Base-by-base conservation (phyloP, 2,888 invertebrate genomes). In the Epirrhoe tristata region DNA sequence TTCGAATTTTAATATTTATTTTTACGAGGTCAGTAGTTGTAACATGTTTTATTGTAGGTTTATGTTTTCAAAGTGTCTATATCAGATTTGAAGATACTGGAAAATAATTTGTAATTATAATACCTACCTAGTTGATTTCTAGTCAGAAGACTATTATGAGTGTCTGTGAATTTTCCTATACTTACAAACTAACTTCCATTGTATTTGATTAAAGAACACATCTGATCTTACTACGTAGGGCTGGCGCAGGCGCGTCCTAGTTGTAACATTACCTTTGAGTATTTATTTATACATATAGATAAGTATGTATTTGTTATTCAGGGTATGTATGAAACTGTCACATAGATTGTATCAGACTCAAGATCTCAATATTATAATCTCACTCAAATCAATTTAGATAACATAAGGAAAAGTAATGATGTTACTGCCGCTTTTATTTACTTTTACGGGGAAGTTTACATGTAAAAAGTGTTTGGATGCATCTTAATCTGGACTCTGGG, bases 81-180 rank as follows among this genome's bases (percentile, higher is more conserved):
- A 77, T 81, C 87, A 87, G 85, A 86, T 86, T 86, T 84, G 78
- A 81, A 75, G 74, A 78, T 81, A 81, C 80, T 78, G 78, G 78
- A 81, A 79, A 67, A 72, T 66, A 71, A 60, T 67, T 70, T 65
- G 69, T 84, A 87, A 86, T 86, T 87, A n/a, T 81, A 88, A 54
- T 54, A 61, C 54, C 54, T 54, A 61, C 54, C 54, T 61, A 86
- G 84, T 86, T 86, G 81, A 84, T 90, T 90, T 93, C 93, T 93
- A 92, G 93, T 93, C 92, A 91, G 79, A 83, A 83, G 90, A 91
- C 90, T 91, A n/a, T n/a, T n/a, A 91, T 84, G 83, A 87, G 88
- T 87, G 88, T 90, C 87, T 90, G 82, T 86, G 83, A 87, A 84
- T 81, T 75, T 76, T 76, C 77, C 14, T 59, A 59, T 59, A 73